Base-by-base conservation (phyloP, 2,888 invertebrate genomes). In the Pseudolycoriella hygida region DNA sequence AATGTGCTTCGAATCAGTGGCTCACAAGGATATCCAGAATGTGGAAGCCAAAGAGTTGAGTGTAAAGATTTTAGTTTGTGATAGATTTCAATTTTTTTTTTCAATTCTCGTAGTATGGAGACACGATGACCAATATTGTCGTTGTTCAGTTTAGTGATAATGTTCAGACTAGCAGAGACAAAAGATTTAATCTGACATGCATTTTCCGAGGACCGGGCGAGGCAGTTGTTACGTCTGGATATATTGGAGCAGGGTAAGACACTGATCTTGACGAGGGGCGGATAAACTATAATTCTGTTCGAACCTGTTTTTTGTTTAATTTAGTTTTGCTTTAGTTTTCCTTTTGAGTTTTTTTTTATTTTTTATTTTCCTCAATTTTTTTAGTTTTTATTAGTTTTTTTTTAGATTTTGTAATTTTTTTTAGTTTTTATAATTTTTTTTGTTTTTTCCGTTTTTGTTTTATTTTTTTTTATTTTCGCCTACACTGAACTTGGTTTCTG, bases 131-230 rank as follows among this genome's bases (percentile, higher is more conserved):
- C 48, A 92, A 90, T 58, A 90, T 92, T 51, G 87, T 88, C 4
- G 89, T 90, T 17, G 89, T 92, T 1, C 90, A 92, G 61, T 90
- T 90, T 68, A 88, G 88, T 53, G 89, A 92, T 63, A 84, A 82
- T 57, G 89, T 92, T 1, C 90, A 90, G 67, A 90, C 90, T 1
- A 83, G 86, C 17, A 71, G 83, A 49, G 90, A 92, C 63, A 89
- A 90, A 57, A 73, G 89, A 11, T 92, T 89, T 66, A 92, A 92
- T 61, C 67, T 92, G 50, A 92, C 90, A n/a, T 92, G 90, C 58
- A 71, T 88, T 46, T 88, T 90, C 66, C 74, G 88, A 53, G 89
- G 89, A 20, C 89, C 90, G 1, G 90, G 89, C 17, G 90, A 92
- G 64, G 87, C 90, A 11, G 85, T 92, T 3, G 90, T 92, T 46